Percentiles rank a stretch among this genome's conserved stretches.
These are phyloP conservation scores for Phalacrocorax carbo DNA, from an alignment of 2,113 vertebrate species.

Conservation along the genomic window DNA sequence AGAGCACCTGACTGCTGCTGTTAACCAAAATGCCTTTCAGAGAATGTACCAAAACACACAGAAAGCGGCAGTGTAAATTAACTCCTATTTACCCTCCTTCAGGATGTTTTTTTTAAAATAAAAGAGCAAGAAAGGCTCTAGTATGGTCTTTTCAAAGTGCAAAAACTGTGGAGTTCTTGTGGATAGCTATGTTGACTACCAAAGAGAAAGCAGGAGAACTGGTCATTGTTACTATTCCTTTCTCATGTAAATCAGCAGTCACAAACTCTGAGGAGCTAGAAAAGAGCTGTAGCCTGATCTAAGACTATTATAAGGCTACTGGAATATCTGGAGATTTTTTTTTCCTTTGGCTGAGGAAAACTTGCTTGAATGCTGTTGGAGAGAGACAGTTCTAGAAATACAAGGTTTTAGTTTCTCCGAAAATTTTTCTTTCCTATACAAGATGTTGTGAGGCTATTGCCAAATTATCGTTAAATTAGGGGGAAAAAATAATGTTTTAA, in stretches of 20 bases:
- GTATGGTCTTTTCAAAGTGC: background rate
- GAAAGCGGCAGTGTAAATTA: background rate
- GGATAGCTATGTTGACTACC: background rate
- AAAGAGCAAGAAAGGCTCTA: background rate
- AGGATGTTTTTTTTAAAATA: background rate
- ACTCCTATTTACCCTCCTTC: background rate
- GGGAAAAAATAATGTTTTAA: background rate
- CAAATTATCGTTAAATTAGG: background rate
- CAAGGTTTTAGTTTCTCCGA: background rate
- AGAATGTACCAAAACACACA: background rate
- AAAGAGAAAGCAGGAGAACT: background rate
- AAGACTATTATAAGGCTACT: background rate
- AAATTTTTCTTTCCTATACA: background rate
- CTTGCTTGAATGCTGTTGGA: background rate
- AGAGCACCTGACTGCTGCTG: slow-evolving; percentile 2
- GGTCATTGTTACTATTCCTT: background rate
- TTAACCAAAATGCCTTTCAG: slow-evolving; percentile 36
- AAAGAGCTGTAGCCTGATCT: background rate
- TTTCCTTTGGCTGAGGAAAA: background rate
- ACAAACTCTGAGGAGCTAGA: background rate
- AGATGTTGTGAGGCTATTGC: background rate
- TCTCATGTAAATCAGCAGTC: background rate
- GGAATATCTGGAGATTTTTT: background rate
- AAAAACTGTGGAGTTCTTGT: background rate
- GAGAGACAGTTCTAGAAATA: background rate